A percentile compares a stretch with the other conserved stretches of the same genome.
Conservation (phyloP, 2,888 invertebrate genomes). For the Cantharis nigra region DNA sequence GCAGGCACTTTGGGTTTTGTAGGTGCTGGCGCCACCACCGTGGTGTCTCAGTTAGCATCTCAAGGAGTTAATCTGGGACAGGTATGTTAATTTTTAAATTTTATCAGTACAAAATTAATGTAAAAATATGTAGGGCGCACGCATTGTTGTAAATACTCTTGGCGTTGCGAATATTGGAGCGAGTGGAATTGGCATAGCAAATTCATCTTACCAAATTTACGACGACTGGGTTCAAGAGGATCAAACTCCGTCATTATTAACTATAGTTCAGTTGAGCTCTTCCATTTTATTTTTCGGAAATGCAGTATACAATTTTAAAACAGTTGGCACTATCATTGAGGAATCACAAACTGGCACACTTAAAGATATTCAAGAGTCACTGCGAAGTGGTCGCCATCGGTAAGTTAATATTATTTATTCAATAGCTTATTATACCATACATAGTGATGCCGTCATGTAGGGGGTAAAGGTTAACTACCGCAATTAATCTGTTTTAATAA, state of each 20-base stretch:
- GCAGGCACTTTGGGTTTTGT: conserved; percentile 48
- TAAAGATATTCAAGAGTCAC: conserved; percentile 58
- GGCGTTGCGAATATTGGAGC: conserved; percentile 31
- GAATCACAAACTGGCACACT: conserved; percentile 61
- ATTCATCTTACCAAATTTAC: conserved; percentile 33
- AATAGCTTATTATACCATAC: background rate
- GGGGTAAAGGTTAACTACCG: background rate
- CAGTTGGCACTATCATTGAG: conserved; percentile 45
- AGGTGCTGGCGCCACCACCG: conserved; percentile 24
- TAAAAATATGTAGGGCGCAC: conserved; percentile 21
- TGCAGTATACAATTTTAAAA: conserved; percentile 36
- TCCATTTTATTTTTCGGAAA: conserved; percentile 42
- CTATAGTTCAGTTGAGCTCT: conserved; percentile 38
- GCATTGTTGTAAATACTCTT: conserved; percentile 27
- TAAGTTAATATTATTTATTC: conserved; percentile 18
- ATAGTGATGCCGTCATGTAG: background rate
- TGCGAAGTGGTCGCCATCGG: conserved; percentile 61
- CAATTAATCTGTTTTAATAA: background rate
- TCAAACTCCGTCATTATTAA: conserved; percentile 32
- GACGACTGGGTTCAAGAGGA: conserved; percentile 29
- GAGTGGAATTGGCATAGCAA: conserved; percentile 31
- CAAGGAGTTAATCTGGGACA: conserved; percentile 58
- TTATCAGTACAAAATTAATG: background rate
- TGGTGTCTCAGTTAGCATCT: conserved; percentile 30
- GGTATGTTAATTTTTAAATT: conserved; percentile 46